These are phyloP conservation scores for Solea solea DNA, from an alignment of 2,113 vertebrate species.

Conservation along the genomic window DNA sequence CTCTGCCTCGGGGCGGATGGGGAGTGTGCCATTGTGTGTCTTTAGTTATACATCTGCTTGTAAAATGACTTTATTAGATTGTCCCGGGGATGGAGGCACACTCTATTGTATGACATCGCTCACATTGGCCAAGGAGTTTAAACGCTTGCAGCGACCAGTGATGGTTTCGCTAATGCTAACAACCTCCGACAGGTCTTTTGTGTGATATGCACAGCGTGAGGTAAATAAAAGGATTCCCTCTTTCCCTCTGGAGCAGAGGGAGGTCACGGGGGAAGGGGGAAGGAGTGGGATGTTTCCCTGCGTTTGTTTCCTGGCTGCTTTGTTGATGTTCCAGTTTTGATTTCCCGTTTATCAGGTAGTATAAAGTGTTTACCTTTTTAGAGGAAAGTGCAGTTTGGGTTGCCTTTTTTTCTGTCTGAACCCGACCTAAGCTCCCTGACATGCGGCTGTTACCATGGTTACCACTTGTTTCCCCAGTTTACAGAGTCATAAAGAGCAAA, in stretches of 20 bases:
- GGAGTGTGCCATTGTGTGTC: conserved; percentile 34
- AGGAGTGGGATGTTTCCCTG: conserved; percentile 54
- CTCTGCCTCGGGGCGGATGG: neutral
- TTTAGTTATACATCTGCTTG: conserved; percentile 57
- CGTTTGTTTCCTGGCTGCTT: conserved; percentile 2
- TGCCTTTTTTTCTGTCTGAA: too few relatives aligned
- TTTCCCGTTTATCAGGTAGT: neutral
- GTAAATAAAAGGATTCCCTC: conserved; percentile 82
- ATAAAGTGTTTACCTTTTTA: neutral
- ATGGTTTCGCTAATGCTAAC: conserved; percentile 57
- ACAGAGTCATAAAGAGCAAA: too few relatives aligned
- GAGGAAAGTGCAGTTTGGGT: too few relatives aligned
- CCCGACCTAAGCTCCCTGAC: too few relatives aligned
- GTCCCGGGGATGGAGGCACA: conserved; percentile 31
- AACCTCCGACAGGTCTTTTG: conserved; percentile 62
- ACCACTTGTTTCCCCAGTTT: too few relatives aligned
- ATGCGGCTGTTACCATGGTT: too few relatives aligned
- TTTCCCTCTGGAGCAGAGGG: conserved; percentile 52
- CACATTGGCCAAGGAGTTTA: conserved; percentile 15
- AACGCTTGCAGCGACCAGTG: neutral
- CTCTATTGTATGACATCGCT: conserved; percentile 34
- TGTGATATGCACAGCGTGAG: conserved; percentile 46
- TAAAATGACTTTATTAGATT: conserved; percentile 69
- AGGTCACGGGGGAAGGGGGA: conserved; percentile 11
- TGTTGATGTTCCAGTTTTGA: neutral